Percentiles rank a stretch among this genome's conserved stretches.
Evolutionary conservation across 2,113 vertebrate species (phyloP).

Genomic region (Solenodon paradoxus): DNA sequence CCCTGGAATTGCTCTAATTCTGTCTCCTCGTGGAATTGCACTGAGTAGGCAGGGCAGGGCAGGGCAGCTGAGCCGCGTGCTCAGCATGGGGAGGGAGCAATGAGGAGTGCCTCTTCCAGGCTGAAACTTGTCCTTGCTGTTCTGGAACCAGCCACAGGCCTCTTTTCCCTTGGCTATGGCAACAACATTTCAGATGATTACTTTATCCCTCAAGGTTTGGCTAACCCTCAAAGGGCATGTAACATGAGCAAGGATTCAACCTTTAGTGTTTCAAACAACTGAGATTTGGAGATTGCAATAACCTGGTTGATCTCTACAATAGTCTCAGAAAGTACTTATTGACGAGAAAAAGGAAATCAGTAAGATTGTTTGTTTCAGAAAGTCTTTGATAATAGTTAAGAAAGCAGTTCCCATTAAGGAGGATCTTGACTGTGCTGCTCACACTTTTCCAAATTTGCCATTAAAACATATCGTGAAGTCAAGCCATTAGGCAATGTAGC

Average conservation of each 20-base stretch:
- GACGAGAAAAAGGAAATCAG: background rate
- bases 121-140: background rate
- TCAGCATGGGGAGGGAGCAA: background rate
- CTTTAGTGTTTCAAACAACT: background rate
- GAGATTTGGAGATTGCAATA: background rate
- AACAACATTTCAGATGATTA: background rate
- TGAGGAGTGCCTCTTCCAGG: background rate
- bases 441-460: background rate
- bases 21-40: background rate
- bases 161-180: background rate
- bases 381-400: background rate
- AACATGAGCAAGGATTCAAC: background rate
- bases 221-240: background rate
- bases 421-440: background rate
- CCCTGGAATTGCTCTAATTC: background rate
- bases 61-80: rapidly evolving
- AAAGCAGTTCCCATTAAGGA: background rate
- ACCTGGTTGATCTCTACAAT: background rate
- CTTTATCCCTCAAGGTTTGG: background rate
- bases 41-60: no score
- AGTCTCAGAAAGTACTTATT: background rate
- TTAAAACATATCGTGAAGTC: background rate
- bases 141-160: background rate
- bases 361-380: background rate
- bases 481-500: background rate